Base-by-base conservation (phyloP, 2,888 invertebrate genomes). In the Aproaerema taeniolella region DNA sequence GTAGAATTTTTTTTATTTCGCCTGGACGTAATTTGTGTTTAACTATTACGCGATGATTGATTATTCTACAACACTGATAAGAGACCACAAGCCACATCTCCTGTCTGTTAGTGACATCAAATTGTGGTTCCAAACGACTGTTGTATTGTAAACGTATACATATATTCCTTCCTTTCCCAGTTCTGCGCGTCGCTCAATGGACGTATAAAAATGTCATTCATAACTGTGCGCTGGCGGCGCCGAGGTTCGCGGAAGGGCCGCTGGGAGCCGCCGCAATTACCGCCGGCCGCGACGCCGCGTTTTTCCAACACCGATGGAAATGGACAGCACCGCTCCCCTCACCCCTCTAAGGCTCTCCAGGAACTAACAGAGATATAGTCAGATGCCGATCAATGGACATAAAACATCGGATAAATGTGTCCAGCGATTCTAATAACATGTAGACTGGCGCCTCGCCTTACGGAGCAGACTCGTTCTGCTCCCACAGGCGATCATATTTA, bases 251-350 rank as follows among this genome's bases (percentile, higher is more conserved):
- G 46, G 55, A 52, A 31, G 47, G 40, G 39, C 47, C 49, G 47
- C 61, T 69, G 71, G 61, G 69, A 73, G 66, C 63, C 36, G 58
- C 52, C 43, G 51, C 68, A 61, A 67, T 68, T 66, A 66, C 57
- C 42, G 44, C 36, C 55, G 58, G 47, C 50, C 42, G 35, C 53
- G 63, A 48, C 65, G 71, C 63, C 64, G 65, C 61, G 68, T 73
- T 76, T 75, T 77, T 74, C 55, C 10, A n/a, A 2, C 30, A 13
- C 37, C n/a, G 46, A 72, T 74, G 65, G 69, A 77, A 64, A 76
- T 77, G 67, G 56, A 76, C 71, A 70, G 57, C 5, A 36, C 31
- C 17, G 29, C 15, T 4, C 28, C 47, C 2, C 5, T 25, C 51
- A 24, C 39, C 28, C 46, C 50, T 55, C 49, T 49, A 53, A 52